These are phyloP conservation scores for Acrobasis consociella DNA, from an alignment of 2,888 invertebrate genomes.

Conservation along the genomic window DNA sequence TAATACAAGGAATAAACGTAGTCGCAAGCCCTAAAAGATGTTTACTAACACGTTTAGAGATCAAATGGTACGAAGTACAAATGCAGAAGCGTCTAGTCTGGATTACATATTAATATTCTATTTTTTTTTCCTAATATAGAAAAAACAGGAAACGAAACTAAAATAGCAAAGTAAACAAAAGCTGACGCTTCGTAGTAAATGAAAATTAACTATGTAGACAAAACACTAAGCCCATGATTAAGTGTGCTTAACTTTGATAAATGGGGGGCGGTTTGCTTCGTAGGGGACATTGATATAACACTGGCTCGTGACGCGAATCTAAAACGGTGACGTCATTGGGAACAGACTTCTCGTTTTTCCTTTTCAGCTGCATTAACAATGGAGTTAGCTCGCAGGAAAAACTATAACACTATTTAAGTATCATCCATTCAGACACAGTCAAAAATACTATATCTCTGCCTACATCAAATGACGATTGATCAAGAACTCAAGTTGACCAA, in stretches of 20 bases:
- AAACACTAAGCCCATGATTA: constrained; percentile 21
- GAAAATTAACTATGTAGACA: constrained; percentile 13
- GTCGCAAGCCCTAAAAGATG: no score
- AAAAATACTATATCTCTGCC: no score
- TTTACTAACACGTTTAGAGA: no score
- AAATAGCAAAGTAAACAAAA: constrained; percentile 1
- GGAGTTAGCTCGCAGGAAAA: not conserved
- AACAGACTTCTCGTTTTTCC: constrained; percentile 10
- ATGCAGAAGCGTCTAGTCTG: no score
- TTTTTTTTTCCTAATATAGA: not conserved
- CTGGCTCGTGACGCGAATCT: constrained; percentile 38
- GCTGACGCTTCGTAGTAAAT: not conserved
- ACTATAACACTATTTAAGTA: not conserved
- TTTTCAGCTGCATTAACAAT: not conserved
- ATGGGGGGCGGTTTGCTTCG: constrained; percentile 31
- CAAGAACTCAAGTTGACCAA: no score
- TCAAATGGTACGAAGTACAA: no score
- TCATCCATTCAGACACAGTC: not conserved
- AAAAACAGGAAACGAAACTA: not conserved
- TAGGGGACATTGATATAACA: constrained; percentile 36
- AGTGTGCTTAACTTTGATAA: constrained; percentile 27
- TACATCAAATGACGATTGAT: no score
- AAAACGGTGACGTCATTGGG: constrained; percentile 32
- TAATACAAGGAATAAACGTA: no score
- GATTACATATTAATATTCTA: no score